Evolutionary conservation across 2,888 invertebrate species (phyloP), one percentile per base, ranked within the genome.

Genomic region (Syritta pipiens): DNA sequence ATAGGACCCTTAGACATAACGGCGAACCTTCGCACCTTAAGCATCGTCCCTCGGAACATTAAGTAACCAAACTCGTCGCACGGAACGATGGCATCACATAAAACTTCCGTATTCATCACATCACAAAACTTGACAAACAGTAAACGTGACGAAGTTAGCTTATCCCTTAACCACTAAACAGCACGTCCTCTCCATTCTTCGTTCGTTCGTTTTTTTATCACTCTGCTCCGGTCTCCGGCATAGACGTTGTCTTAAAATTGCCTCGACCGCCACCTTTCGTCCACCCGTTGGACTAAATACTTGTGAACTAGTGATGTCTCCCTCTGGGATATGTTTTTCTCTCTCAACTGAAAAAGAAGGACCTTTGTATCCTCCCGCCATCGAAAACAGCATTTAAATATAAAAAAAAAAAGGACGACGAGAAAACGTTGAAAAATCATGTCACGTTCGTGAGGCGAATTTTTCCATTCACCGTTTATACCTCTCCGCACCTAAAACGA

Each of bases 61-160:
- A 40, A 46, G 35, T 26, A 32, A 24, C 40, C 20, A 7, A 44
- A n/a, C 32, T 17, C 40, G 24, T 55, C 17, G 22, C 14, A 14
- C 40, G 19, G 26, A 37, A 10, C 1, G 6, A 19, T 22, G 28
- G 30, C 30, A 51, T 24, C 51, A 35, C 22, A 53, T 46, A 35
- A 35, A 37, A 57, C 48, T 48, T 67, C 35, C 35, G 37, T 67
- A 46, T 67, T 75, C 60, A 44, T 62, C 55, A 63, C 63, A 65
- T 65, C 53, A 42, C 69, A 68, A 32, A 49, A 62, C 42, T 62
- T 69, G 55, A 69, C 62, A 76, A 69, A 68, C 40, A 57, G 12
- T 14, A 42, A 35, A 69, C 75, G 75, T 76, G 69, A 69, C 69
- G 26, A 69, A 55, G 62, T 62, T 14, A 67, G 55, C 55, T 67